Evolutionary conservation across 2,113 vertebrate species (phyloP).

Genomic region (Callipepla californica): DNA sequence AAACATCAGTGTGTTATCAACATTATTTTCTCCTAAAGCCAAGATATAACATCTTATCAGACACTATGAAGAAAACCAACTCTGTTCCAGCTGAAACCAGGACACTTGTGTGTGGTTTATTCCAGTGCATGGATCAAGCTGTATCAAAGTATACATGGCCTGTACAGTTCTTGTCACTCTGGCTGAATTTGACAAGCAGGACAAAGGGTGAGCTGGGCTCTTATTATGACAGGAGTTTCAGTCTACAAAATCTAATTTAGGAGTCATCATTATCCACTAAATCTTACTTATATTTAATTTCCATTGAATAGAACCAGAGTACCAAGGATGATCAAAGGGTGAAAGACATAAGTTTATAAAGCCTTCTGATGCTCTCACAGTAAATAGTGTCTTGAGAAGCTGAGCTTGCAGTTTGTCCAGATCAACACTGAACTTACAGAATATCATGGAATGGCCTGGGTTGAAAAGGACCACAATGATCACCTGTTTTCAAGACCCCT

Average conservation of each 20-base stretch:
- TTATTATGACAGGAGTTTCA: not conserved
- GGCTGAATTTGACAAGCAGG: not conserved
- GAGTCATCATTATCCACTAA: not conserved
- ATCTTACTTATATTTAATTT: not conserved
- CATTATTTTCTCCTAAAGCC: no score
- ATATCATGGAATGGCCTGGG: no score
- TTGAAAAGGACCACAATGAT: no score
- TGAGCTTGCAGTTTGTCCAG: not conserved
- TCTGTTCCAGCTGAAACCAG: no score
- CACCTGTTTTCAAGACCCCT: no score
- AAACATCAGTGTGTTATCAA: no score
- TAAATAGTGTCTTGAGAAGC: not conserved
- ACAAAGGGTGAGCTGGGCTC: not conserved
- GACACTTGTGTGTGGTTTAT: not conserved
- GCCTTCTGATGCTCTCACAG: not conserved
- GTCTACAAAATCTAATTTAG: not conserved
- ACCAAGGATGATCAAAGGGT: rapidly evolving
- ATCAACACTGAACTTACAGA: not conserved
- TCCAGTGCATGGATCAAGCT: not conserved
- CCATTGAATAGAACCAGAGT: not conserved
- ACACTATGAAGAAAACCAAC: no score
- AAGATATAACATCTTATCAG: no score
- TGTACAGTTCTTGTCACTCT: not conserved
- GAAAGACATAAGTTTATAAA: not conserved
- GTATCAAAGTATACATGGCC: not conserved